Percentiles rank a stretch among this genome's conserved stretches.
Evolutionary conservation across 2,797 vertebrate species (phyloP).

Genomic region (Gobionotothen gibberifrons): DNA sequence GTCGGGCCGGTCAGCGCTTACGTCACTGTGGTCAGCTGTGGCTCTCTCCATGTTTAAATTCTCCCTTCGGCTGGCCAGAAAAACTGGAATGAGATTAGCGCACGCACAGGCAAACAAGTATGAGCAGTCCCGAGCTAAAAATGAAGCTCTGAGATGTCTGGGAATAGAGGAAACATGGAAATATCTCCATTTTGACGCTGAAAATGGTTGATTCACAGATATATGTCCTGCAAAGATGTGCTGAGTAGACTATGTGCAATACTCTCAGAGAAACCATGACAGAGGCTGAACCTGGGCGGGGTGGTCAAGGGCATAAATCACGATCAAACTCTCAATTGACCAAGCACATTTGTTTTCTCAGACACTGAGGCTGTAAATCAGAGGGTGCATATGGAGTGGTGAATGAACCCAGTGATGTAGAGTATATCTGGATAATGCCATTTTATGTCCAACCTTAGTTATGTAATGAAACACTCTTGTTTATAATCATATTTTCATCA

Average conservation of each 20-base stretch:
- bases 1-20: slow-evolving; percentile 52
- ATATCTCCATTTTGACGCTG: slow-evolving; percentile 33
- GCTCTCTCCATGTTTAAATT: slow-evolving; percentile 62
- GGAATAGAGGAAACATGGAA: slow-evolving; percentile 35
- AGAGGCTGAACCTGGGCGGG: not conserved
- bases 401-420: slow-evolving; percentile 17
- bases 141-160: slow-evolving; percentile 41
- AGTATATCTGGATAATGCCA: slow-evolving; percentile 13
- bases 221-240: slow-evolving; percentile 23
- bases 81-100: slow-evolving; percentile 63
- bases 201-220: slow-evolving; percentile 27
- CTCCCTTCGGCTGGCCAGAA: slow-evolving; percentile 61
- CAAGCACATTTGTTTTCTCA: slow-evolving; percentile 49
- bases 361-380: slow-evolving; percentile 44
- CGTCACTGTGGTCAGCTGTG: slow-evolving; percentile 78
- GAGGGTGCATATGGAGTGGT: slow-evolving; percentile 16
- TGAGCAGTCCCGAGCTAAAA: slow-evolving; percentile 63
- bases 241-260: slow-evolving; percentile 11
- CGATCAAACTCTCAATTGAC: slow-evolving; percentile 39
- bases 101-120: slow-evolving; percentile 57
- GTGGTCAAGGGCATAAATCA: slow-evolving; percentile 37
- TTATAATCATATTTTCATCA: slow-evolving; percentile 23
- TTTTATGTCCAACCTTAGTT: slow-evolving; percentile 22
- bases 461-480: not conserved
- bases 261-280: slow-evolving; percentile 8